phyloP scores from a whole-genome alignment of 2,888 invertebrate genomes.

The Ryuthela nishihirai region DNA sequence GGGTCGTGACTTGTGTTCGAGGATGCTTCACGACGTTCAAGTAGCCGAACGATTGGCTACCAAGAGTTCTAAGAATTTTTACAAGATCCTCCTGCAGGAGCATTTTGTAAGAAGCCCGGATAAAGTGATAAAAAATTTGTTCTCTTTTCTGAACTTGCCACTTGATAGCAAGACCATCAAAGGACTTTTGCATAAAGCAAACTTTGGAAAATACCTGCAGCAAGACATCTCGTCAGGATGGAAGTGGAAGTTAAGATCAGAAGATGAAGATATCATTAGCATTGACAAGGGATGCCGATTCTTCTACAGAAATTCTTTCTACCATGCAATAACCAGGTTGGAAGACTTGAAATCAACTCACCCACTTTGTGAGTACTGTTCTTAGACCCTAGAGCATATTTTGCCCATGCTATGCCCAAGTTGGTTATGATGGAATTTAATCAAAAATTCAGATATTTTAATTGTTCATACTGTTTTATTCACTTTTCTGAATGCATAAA shows the following conservation, averaged over 20 bases:
- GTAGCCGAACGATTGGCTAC: conserved; percentile 18
- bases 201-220: conserved; percentile 4
- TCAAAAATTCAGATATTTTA: no score
- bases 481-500: no score
- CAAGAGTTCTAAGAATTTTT: conserved; percentile 14
- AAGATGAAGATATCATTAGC: conserved; percentile 12
- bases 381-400: no score
- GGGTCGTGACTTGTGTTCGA: conserved; percentile 23
- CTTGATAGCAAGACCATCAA: conserved; percentile 1
- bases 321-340: conserved; percentile 26
- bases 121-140: conserved; percentile 11
- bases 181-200: conserved; percentile 7
- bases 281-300: conserved; percentile 23
- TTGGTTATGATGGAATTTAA: no score
- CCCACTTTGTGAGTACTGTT: no score
- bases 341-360: no score
- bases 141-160: conserved; percentile 16
- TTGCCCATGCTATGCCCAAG: no score
- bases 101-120: conserved; percentile 29
- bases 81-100: conserved; percentile 21
- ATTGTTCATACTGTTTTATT: no score
- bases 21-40: conserved; percentile 28
- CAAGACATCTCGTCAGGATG: conserved; percentile 5
- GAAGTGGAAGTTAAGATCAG: conserved; percentile 23
- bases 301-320: conserved; percentile 28